Conservation (phyloP, 2,797 vertebrate species). For the Anguilla anguilla region DNA sequence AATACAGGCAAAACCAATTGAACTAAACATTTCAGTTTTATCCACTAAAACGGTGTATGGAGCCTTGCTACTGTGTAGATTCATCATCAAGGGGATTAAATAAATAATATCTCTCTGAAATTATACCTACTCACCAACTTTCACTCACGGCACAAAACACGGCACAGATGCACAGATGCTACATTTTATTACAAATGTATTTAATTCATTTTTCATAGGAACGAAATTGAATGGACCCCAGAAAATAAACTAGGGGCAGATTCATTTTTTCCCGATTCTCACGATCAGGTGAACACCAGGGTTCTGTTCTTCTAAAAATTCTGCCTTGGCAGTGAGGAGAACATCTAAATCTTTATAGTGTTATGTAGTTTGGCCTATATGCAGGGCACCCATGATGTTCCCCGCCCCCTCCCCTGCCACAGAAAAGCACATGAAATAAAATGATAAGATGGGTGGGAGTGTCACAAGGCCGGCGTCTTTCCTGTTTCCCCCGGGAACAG, state of each 20-base stretch:
- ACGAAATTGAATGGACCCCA: not conserved
- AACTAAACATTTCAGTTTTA: too few relatives aligned
- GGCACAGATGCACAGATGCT: not conserved
- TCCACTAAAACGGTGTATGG: not conserved
- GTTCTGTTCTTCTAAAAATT: not conserved
- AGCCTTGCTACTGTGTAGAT: not conserved
- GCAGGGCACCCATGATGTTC: not conserved
- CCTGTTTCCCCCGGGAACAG: not conserved
- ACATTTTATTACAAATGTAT: not conserved
- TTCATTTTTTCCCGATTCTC: not conserved
- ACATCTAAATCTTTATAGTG: not conserved
- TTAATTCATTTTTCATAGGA: not conserved
- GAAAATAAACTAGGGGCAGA: not conserved
- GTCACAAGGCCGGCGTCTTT: not conserved
- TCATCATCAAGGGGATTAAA: not conserved
- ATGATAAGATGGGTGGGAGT: conserved; percentile 1
- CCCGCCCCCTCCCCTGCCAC: not conserved
- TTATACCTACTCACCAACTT: not conserved
- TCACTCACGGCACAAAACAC: not conserved
- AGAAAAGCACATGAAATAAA: conserved; percentile 7
- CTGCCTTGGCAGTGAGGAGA: not conserved
- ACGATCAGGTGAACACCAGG: not conserved
- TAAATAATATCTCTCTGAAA: not conserved
- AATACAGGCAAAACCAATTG: too few relatives aligned
- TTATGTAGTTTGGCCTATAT: conserved; percentile 18